Evolutionary conservation across 2,113 vertebrate genomes (phyloP), one percentile per base, ranked within the genome.

Genomic region (Conger conger): DNA sequence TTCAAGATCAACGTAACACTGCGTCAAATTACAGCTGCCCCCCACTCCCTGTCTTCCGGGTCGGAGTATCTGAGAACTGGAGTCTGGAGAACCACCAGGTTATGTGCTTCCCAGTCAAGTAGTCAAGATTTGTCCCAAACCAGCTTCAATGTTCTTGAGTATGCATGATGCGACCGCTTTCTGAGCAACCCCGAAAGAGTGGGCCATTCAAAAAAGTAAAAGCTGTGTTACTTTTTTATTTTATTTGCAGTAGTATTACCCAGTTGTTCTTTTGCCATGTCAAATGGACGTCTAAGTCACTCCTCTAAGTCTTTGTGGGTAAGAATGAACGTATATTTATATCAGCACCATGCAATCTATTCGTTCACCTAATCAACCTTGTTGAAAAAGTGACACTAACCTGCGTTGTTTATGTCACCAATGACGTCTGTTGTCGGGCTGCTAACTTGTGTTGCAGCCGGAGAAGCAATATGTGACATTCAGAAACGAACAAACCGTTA

Each of bases 11-110:
- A 37, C 83, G 83, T 54, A 78, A 57, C 15, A 84, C 33, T 78
- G 83, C 83, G 76, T 84, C 83, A 84, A 79, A 84, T 84, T 57
- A 54, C 83, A 78, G 18, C 27, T 83, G 30, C 33, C 54, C 40
- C 40, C 68, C 33, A 77, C 45, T 83, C 33, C 73, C 40, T 45
- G 33, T 78, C 38, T 83, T 83, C 45, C 73, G 82, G 82, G 42
- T 83, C 45, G 76, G 42, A 45, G 20, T 83, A 36, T 78, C 16
- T 17, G 17, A 54, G 16, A 36, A n/a, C 13, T 83, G 33, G 45
- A 13, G 35, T 42, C 82, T 33, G 73, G 68, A 35, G 35, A 57
- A 73, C 5, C 27, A 33, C 27, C n/a, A 13, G 68, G 68, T 7
- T n/a, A n/a, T 27, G 68, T 73, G 68, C 27, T 33, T 73, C 73